Base-by-base conservation (phyloP, 1,140 invertebrate genomes). In the Agrypnia vestita region DNA sequence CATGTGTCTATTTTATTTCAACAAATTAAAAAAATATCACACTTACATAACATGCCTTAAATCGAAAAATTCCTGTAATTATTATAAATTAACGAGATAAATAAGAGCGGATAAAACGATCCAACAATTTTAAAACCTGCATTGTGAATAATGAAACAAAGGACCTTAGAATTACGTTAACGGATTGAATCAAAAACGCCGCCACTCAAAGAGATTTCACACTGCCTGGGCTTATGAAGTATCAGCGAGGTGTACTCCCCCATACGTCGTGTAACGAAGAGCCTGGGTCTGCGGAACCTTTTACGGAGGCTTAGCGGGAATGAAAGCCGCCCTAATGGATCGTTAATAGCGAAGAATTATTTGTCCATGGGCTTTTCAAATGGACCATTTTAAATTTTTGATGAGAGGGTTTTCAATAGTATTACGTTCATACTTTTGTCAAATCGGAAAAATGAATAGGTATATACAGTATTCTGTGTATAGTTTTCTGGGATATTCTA, bases 261-360 rank as follows among this genome's bases (percentile, higher is more conserved):
- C 55, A 21, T 59, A 59, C 55, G 55, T 59, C 55, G 55, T n/a
- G 15, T 59, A 59, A 59, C 21, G 55, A 59, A 17, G 15, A 59
- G 55, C 55, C 15, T 17, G 11, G 3, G 21, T 8, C 17, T 11
- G 17, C 15, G 15, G 21, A 59, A 59, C 55, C 55, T 59, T 59
- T 59, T 17, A 59, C 15, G 55, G 15, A 21, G 17, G 17, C 21
- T 19, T 15, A 21, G 15, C 17, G 21, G 13, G 17, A 53, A 19
- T 19, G 17, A 59, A 59, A 59, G 17, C 55, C 55, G 17, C 15
- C 21, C 15, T 59, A 59, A 59, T 59, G 55, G 55, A 19, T 59
- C 55, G 55, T 59, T 59, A 59, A 19, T 59, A 59, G 21, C 55
- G 55, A 59, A 12, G 55, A 59, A 59, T 59, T 59, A 59, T 21